These are phyloP conservation scores for Tetramorium alpestre DNA, from an alignment of 1,140 invertebrate species.

Conservation along the genomic window DNA sequence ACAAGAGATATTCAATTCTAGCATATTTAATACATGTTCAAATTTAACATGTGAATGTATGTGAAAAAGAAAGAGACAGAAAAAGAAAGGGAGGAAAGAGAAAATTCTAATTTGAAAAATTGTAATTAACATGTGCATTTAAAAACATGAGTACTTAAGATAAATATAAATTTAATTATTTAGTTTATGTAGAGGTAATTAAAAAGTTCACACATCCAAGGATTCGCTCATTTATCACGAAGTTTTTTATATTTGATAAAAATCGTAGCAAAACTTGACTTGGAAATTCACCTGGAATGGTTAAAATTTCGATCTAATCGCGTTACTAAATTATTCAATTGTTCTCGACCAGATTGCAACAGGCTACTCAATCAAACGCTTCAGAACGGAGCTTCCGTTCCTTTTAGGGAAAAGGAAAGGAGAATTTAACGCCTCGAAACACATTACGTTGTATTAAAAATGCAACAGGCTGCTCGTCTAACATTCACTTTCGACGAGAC, in stretches of 20 bases:
- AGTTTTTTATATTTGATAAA: not conserved
- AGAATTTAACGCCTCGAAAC: constrained; percentile 35
- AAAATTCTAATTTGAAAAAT: not conserved
- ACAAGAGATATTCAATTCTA: constrained; percentile 3
- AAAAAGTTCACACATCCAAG: not conserved
- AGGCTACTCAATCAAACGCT: constrained; percentile 38
- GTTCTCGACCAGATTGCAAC: constrained; percentile 29
- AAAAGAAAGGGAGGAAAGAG: not conserved
- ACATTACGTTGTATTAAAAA: constrained; percentile 52
- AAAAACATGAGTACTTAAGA: not conserved
- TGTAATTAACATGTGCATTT: not conserved
- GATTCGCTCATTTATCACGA: not conserved
- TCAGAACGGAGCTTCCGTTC: not conserved
- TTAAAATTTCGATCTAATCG: constrained; percentile 2
- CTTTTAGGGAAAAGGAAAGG: constrained; percentile 1
- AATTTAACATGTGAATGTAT: not conserved
- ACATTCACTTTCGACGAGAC: constrained; percentile 42
- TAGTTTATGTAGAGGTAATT: not conserved
- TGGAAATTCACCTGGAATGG: not conserved
- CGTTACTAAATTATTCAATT: not conserved
- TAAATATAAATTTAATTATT: not conserved
- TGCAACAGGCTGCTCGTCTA: constrained; percentile 55
- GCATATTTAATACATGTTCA: not conserved
- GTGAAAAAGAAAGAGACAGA: not conserved
- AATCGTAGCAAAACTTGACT: not conserved